A percentile compares a stretch with the other conserved stretches of the same genome.
Evolutionary conservation across 1,140 invertebrate genomes (phyloP).

Genomic region (Drosophila nigromelanica): DNA sequence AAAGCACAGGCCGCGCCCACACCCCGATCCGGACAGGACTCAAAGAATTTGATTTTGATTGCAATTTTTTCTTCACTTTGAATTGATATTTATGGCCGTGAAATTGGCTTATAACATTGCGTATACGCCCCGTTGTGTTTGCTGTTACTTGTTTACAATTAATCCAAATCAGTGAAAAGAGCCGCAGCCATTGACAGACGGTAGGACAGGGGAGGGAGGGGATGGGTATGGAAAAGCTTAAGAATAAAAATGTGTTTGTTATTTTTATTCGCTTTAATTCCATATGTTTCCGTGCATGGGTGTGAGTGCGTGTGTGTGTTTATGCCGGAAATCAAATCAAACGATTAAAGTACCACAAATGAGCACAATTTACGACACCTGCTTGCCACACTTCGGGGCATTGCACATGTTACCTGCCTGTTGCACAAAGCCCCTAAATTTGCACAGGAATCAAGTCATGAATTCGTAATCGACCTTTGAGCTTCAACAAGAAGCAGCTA

Average conservation of each 20-base stretch:
- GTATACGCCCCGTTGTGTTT: constrained; percentile 20
- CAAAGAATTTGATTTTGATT: constrained; percentile 37
- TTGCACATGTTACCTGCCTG: constrained; percentile 12
- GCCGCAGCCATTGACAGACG: not conserved
- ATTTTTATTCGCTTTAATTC: constrained; percentile 65
- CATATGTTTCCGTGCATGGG: constrained; percentile 40
- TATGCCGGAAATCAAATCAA: constrained; percentile 33
- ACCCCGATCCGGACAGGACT: not conserved
- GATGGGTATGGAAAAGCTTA: not conserved
- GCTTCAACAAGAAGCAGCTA: constrained; percentile 1
- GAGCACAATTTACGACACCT: constrained; percentile 37
- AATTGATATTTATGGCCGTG: constrained; percentile 68
- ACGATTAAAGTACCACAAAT: constrained; percentile 35
- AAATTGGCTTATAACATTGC: constrained; percentile 72
- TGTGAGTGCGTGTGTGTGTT: not conserved
- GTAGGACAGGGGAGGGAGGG: not conserved
- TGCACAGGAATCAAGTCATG: constrained; percentile 10
- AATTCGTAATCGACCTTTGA: constrained; percentile 26
- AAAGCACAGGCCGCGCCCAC: constrained; percentile 11
- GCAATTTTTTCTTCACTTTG: constrained; percentile 45
- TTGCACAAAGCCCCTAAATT: not conserved
- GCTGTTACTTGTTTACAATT: constrained; percentile 31
- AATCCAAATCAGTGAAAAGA: constrained; percentile 11
- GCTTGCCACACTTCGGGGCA: constrained; percentile 26
- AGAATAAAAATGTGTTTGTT: constrained; percentile 53